Conservation (phyloP, 2,113 vertebrate species). For the Eonycteris spelaea region DNA sequence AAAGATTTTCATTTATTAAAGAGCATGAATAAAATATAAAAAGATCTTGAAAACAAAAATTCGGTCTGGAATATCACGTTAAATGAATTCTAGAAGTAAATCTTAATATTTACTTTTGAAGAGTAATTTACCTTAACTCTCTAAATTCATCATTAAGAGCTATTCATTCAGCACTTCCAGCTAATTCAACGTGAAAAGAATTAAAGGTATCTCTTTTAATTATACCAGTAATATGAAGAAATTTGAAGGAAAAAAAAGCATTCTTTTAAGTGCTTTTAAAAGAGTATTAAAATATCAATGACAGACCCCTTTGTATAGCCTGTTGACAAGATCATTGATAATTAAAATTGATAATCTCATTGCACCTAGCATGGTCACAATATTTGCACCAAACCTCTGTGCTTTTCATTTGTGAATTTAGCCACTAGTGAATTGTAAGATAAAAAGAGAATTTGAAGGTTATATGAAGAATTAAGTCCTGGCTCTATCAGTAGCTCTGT, state of each 20-base stretch:
- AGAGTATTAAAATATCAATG: not conserved
- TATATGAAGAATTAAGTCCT: not conserved
- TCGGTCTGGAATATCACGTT: not conserved
- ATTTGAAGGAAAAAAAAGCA: not conserved
- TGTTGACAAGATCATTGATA: not conserved
- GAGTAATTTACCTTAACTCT: not conserved
- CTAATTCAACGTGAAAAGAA: not conserved
- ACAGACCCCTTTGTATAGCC: not conserved
- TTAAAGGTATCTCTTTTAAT: not conserved
- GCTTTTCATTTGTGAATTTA: not conserved
- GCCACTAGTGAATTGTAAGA: not conserved
- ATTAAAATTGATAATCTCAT: not conserved
- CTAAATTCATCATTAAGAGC: not conserved
- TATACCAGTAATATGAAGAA: not conserved
- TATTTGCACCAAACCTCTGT: not conserved
- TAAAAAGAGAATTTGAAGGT: not conserved
- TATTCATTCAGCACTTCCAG: not conserved
- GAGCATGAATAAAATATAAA: not conserved
- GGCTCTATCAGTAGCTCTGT: not conserved
- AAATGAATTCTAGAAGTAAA: constrained; percentile 16
- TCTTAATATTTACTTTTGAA: not conserved
- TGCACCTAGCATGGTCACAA: not conserved
- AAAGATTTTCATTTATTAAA: not conserved
- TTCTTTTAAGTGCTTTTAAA: not conserved
- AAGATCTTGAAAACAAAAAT: not conserved